A percentile compares a stretch with the other conserved stretches of the same genome.
phyloP scores from a whole-genome alignment of 1,140 invertebrate genomes.

The Lamellibrachia luymesi region DNA sequence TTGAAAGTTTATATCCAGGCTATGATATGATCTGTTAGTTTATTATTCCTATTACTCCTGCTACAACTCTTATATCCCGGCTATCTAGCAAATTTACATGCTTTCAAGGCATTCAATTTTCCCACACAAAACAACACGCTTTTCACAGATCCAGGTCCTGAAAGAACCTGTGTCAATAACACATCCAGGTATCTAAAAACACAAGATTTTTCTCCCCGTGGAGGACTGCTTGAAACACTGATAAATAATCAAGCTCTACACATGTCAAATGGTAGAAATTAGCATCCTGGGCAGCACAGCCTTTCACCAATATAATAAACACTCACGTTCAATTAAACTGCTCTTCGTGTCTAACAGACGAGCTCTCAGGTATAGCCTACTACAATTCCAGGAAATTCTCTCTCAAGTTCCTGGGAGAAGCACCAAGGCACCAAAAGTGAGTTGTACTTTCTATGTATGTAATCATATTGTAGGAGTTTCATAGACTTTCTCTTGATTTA shows the following conservation, averaged over 20 bases:
- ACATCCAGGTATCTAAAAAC: not conserved
- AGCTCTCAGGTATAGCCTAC: not conserved
- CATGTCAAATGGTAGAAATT: not conserved
- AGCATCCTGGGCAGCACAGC: not conserved
- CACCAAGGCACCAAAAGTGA: not conserved
- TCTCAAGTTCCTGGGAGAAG: not conserved
- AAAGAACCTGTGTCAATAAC: not conserved
- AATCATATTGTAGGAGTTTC: too few species aligned
- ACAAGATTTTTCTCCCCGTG: not conserved
- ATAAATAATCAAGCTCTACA: not conserved
- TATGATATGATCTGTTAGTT: too few species aligned
- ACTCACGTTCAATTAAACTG: not conserved
- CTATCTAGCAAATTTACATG: not conserved
- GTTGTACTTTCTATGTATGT: not conserved
- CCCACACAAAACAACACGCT: not conserved
- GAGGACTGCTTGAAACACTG: not conserved
- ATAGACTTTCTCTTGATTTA: not conserved
- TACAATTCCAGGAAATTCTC: not conserved
- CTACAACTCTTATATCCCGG: not conserved
- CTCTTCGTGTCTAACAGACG: not conserved
- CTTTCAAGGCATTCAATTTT: not conserved
- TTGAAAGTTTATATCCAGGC: too few species aligned
- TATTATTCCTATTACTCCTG: not conserved
- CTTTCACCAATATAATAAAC: not conserved
- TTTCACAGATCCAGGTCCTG: not conserved